Conservation (phyloP, 2,113 vertebrate genomes). For the Pontoporia blainvillei region DNA sequence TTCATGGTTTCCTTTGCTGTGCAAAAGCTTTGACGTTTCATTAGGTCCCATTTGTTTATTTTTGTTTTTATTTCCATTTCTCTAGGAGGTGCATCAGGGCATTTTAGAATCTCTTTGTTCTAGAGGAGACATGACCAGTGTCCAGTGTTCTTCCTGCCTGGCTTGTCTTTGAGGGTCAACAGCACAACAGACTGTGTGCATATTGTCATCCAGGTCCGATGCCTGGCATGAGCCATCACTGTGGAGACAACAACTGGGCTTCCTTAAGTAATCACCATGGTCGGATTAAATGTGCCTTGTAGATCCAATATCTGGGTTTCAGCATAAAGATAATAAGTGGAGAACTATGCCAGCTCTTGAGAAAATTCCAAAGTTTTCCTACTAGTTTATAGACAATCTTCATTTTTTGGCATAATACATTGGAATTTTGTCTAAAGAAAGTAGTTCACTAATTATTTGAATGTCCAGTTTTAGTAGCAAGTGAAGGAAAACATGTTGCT, state of each 20-base stretch:
- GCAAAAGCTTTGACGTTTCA: no score
- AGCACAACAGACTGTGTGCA: background rate
- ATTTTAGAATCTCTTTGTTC: background rate
- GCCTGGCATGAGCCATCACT: rapidly evolving
- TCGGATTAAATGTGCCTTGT: no score
- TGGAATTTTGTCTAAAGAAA: background rate
- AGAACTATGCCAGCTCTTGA: background rate
- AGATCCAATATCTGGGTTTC: background rate
- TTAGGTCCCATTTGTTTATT: no score
- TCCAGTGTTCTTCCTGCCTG: background rate
- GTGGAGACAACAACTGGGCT: background rate
- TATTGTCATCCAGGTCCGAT: rapidly evolving
- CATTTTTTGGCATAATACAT: background rate
- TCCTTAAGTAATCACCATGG: no score
- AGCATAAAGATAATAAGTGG: background rate
- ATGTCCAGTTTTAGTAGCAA: background rate
- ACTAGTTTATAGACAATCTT: no score
- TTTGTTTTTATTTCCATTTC: no score
- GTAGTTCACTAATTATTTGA: background rate
- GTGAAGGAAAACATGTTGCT: background rate
- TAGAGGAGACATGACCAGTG: background rate
- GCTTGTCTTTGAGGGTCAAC: background rate
- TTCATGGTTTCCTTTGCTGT: no score
- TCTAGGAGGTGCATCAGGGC: no score
- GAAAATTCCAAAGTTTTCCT: background rate